Percentiles rank a stretch among this genome's conserved stretches.
phyloP scores from a whole-genome alignment of 2,888 invertebrate species.

The Tetranychus truncatus region DNA sequence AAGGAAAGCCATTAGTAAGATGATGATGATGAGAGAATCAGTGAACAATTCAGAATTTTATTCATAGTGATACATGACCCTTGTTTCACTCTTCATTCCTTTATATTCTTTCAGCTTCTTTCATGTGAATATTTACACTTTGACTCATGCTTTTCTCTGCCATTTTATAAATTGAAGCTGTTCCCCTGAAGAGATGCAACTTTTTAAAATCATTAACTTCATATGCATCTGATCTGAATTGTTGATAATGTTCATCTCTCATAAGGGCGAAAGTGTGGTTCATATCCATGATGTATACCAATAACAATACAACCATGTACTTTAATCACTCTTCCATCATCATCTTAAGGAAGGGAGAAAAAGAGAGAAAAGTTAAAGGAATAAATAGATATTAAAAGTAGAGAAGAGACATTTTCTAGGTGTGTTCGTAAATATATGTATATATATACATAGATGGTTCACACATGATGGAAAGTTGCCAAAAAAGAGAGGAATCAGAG shows the following conservation, averaged over 20 bases:
- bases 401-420: neutral
- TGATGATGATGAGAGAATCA: neutral
- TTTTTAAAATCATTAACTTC: neutral
- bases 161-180: neutral
- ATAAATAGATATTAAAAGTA: neutral
- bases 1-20: neutral
- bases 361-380: constrained; percentile 3
- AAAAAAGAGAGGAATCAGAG: neutral
- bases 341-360: neutral
- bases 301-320: neutral
- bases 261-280: neutral
- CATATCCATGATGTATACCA: neutral
- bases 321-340: neutral
- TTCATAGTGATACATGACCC: constrained; percentile 3
- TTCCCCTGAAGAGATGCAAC: neutral
- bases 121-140: neutral
- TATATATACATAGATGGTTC: neutral
- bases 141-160: too few species aligned
- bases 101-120: neutral
- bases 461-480: neutral
- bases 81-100: neutral
- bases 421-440: neutral
- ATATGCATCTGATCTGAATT: neutral
- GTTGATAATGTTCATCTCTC: neutral
- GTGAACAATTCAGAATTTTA: neutral